Conservation (phyloP, 1,140 invertebrate species). For the Prorops nasuta region DNA sequence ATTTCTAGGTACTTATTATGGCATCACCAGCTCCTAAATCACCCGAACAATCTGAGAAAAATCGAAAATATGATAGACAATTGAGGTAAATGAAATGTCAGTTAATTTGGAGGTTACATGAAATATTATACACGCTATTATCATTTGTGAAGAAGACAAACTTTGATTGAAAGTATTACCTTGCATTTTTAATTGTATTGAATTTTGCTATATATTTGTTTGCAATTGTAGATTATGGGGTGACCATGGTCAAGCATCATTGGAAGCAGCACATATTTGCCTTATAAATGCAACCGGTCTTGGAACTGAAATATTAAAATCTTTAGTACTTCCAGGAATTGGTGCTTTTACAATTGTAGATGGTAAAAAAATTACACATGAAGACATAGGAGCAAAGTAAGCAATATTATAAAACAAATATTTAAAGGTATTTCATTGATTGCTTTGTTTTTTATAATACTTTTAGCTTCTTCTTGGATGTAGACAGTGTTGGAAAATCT, state of each 20-base stretch:
- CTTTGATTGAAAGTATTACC: no score
- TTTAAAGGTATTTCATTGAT: background rate
- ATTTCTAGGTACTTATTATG: no score
- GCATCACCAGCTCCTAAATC: constrained; percentile 77
- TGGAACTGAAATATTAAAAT: constrained; percentile 94
- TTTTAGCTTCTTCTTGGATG: constrained; percentile 83
- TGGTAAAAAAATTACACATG: constrained; percentile 78
- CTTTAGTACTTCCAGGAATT: constrained; percentile 89
- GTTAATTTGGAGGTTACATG: constrained; percentile 9
- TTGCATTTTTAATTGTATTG: no score
- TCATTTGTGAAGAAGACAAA: background rate
- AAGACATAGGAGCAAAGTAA: constrained; percentile 92
- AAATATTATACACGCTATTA: no score
- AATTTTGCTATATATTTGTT: no score
- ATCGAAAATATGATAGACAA: constrained; percentile 85
- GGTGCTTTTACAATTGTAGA: constrained; percentile 97
- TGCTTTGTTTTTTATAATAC: constrained; percentile 21
- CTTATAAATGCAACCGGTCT: constrained; percentile 91
- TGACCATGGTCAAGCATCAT: constrained; percentile 88
- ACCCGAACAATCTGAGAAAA: constrained; percentile 77
- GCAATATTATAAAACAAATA: constrained; percentile 13
- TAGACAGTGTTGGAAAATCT: constrained; percentile 74
- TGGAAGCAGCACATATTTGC: constrained; percentile 89
- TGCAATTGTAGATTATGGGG: constrained; percentile 93
- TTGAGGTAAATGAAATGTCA: constrained; percentile 62